Evolutionary conservation across 2,113 vertebrate genomes (phyloP).

Genomic region (Dicentrarchus labrax): DNA sequence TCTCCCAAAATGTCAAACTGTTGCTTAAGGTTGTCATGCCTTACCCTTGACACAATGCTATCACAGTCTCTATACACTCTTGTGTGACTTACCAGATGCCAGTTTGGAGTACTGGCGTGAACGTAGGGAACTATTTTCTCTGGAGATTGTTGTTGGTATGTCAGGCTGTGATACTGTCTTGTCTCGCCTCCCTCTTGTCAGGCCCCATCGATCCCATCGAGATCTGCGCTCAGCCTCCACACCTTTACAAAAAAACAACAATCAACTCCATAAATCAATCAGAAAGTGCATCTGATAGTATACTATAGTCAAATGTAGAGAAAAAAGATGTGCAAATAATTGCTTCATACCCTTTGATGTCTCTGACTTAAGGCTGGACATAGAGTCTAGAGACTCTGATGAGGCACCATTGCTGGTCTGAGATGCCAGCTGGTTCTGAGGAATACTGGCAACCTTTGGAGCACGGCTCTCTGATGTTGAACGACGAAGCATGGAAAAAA

Average conservation of each 20-base stretch:
- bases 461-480: slow-evolving; percentile 92
- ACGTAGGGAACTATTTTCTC: slow-evolving; percentile 85
- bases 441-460: slow-evolving; percentile 81
- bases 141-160: slow-evolving; percentile 88
- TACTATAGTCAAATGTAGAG: neutral
- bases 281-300: neutral
- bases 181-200: slow-evolving; percentile 89
- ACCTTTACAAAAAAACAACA: slow-evolving; percentile 48
- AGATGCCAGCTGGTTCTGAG: slow-evolving; percentile 87
- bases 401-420: slow-evolving; percentile 87
- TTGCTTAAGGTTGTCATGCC: neutral
- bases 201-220: slow-evolving; percentile 95
- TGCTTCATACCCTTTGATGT: slow-evolving; percentile 71
- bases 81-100: slow-evolving; percentile 87
- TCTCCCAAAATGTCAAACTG: neutral
- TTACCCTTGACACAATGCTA: neutral
- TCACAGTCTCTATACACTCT: neutral
- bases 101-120: slow-evolving; percentile 87
- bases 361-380: slow-evolving; percentile 87
- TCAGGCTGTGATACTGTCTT: slow-evolving; percentile 92
- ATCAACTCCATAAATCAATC: neutral
- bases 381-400: slow-evolving; percentile 93
- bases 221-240: slow-evolving; percentile 83
- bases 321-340: neutral
- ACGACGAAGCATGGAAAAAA: slow-evolving; percentile 90